Conservation (phyloP, 1,140 invertebrate species). For the Neodiprion virginianus region DNA sequence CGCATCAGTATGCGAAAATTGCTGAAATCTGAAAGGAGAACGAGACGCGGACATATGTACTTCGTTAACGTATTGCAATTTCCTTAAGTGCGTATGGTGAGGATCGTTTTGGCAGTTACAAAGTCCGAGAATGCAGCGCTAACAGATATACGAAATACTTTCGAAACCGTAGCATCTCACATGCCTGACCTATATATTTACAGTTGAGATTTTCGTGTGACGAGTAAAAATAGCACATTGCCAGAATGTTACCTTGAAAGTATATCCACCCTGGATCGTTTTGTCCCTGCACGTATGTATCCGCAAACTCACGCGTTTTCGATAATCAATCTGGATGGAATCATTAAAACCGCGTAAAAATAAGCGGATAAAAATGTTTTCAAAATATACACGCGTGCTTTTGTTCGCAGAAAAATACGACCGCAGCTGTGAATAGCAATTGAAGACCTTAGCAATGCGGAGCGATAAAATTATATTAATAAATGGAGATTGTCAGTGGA, state of each 20-base stretch:
- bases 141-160: background rate
- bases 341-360: no score
- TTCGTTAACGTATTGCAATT: background rate
- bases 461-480: background rate
- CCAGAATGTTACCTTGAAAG: constrained; percentile 40
- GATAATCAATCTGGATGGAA: background rate
- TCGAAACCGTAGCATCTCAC: constrained; percentile 6
- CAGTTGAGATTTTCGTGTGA: constrained; percentile 34
- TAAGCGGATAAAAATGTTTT: no score
- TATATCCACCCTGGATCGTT: constrained; percentile 13
- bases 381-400: no score
- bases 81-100: background rate
- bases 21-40: background rate
- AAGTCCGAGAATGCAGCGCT: background rate
- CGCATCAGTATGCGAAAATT: no score
- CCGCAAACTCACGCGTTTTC: background rate
- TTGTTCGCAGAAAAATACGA: no score
- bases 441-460: background rate
- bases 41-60: background rate
- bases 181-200: constrained; percentile 34
- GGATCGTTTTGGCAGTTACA: background rate
- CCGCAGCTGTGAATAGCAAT: constrained; percentile 20
- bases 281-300: background rate
- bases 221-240: constrained; percentile 38
- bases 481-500: no score